These are phyloP conservation scores for Allolobophora icterica DNA, from an alignment of 2,888 invertebrate species.

Conservation along the genomic window DNA sequence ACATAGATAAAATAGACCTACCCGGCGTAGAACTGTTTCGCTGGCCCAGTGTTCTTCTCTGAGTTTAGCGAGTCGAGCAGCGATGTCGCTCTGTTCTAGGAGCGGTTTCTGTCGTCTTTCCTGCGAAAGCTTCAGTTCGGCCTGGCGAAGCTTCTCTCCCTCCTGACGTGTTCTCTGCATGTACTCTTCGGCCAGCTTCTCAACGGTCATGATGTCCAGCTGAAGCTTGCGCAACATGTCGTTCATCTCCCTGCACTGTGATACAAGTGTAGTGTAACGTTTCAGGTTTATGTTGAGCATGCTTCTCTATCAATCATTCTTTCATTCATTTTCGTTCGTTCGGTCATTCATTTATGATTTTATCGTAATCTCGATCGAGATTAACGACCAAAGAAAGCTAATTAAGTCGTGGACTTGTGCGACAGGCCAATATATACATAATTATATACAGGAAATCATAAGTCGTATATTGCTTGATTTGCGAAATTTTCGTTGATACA, in stretches of 20 bases:
- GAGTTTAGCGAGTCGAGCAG: background rate
- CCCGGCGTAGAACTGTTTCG: background rate
- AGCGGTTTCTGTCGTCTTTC: conserved; percentile 13
- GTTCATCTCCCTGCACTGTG: conserved; percentile 21
- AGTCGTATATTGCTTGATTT: too few relatives aligned
- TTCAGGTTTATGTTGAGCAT: background rate
- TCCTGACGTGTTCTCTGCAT: background rate
- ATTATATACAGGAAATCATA: too few relatives aligned
- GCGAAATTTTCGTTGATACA: too few relatives aligned
- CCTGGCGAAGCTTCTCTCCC: background rate
- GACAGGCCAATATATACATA: too few relatives aligned
- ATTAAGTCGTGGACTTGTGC: too few relatives aligned
- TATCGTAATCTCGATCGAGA: too few relatives aligned
- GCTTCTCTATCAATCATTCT: background rate
- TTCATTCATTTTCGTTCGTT: background rate
- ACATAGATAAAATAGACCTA: background rate
- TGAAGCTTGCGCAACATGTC: background rate
- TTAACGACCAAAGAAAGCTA: too few relatives aligned
- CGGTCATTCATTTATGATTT: too few relatives aligned
- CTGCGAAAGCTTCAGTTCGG: background rate
- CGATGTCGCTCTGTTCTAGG: background rate
- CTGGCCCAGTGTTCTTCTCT: conserved; percentile 5
- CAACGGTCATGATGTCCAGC: conserved; percentile 11
- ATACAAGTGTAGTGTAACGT: background rate
- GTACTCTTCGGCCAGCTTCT: conserved; percentile 19